Evolutionary conservation across 2,888 invertebrate species (phyloP), one percentile per base, ranked within the genome.

Genomic region (Drosophila quinaria): DNA sequence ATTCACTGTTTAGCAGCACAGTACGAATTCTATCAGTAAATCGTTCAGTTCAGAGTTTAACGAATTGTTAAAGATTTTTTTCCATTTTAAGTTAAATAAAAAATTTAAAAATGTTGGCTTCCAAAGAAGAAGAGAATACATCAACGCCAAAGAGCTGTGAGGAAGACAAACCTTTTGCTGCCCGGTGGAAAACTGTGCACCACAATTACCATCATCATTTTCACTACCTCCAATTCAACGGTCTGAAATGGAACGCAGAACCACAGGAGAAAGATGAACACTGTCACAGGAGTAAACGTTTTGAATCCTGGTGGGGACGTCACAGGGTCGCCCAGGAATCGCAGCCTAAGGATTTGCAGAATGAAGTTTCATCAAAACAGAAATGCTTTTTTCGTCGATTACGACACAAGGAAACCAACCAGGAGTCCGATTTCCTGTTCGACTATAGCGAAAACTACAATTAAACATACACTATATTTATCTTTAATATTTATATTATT

Each of bases 401-500:
- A 19, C 49, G 2, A 13, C 39, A 37, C 29, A 59, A 49, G 19
- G 11, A 49, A n/a, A 29, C 4, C 8, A n/a, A 10, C 39, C 11
- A 49, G 47, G 8, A 49, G 8, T 17, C 25, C 4, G 15, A 37
- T 11, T 37, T 46, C 35, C 1, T 50, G 39, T 50, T 59, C 8
- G 49, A 59, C 8, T 59, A 59, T 41, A 59, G 59, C 31, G 59
- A 59, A 17, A 39, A 59, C 59, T 59, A 50, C 41, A 49, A 50
- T 59, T 49, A 59, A 19, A 31, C 49, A 31, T 4, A 41, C 59
- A 6, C 17, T 59, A 31, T 59, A 29, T 11, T 31, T 59, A 13
- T 59, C 59, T 5, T 19, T 49, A 31, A 59, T 49, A 29, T 59
- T 49, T 49, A 37, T 59, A 29, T 29, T 59, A 31, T 49, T 49